phyloP scores from a whole-genome alignment of 2,113 vertebrate species.

The Romanogobio albipinnatus region DNA sequence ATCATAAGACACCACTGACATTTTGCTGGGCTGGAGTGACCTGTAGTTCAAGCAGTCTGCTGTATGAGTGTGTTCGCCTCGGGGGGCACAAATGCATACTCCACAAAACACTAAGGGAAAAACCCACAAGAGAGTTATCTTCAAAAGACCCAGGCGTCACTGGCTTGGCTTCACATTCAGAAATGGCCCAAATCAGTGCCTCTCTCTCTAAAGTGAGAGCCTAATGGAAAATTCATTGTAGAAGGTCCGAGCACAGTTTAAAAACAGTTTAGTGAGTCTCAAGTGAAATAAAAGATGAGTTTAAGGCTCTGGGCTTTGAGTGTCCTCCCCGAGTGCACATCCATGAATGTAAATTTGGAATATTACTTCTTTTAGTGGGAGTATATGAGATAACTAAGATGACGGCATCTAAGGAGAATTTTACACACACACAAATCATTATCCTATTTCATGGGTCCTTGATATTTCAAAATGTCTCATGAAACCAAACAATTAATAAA shows the following conservation, averaged over 20 bases:
- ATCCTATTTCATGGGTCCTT: constrained; percentile 9
- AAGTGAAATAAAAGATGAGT: constrained; percentile 34
- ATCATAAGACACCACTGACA: constrained; percentile 54
- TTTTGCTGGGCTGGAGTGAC: constrained; percentile 52
- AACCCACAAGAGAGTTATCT: constrained; percentile 51
- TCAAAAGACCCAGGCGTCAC: constrained; percentile 14
- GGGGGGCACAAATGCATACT: background rate
- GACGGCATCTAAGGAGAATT: constrained; percentile 5
- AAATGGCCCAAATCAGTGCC: background rate
- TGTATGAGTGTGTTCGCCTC: constrained; percentile 32
- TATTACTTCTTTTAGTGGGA: constrained; percentile 29
- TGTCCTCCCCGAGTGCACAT: background rate
- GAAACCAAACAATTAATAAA: background rate
- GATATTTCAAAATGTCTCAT: background rate
- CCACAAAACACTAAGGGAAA: constrained; percentile 46
- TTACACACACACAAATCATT: constrained; percentile 9
- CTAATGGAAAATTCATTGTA: constrained; percentile 23
- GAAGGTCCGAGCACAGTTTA: background rate
- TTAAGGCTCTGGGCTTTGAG: constrained; percentile 27
- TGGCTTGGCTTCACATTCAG: background rate
- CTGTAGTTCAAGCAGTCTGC: constrained; percentile 58
- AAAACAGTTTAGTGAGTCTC: constrained; percentile 35
- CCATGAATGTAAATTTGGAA: background rate
- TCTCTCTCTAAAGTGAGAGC: constrained; percentile 1
- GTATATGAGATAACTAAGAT: background rate